A percentile compares a stretch with the other conserved stretches of the same genome.
These are phyloP conservation scores for Drosophila meridiana DNA, from an alignment of 2,888 invertebrate species.

Conservation along the genomic window DNA sequence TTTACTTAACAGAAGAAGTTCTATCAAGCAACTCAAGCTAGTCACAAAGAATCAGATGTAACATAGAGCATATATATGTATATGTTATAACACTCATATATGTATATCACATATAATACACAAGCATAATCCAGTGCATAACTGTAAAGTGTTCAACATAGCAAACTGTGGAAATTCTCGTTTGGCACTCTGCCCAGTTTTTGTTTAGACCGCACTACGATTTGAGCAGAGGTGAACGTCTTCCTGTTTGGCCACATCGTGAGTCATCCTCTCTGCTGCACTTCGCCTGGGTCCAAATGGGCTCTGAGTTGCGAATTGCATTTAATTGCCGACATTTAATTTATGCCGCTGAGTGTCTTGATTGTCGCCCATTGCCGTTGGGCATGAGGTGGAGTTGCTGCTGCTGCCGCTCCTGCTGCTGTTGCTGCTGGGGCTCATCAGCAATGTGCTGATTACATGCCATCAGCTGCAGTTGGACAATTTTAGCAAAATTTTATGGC, in stretches of 20 bases:
- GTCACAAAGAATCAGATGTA: not conserved
- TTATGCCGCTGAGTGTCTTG: slow-evolving; percentile 55
- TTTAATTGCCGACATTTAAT: slow-evolving; percentile 64
- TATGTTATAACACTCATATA: not conserved
- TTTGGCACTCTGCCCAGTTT: slow-evolving; percentile 37
- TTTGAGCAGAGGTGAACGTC: slow-evolving; percentile 42
- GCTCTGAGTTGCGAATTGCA: slow-evolving; percentile 56
- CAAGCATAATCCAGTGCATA: not conserved
- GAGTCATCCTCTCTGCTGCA: slow-evolving; percentile 37
- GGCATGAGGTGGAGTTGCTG: slow-evolving; percentile 1
- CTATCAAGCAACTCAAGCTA: not conserved
- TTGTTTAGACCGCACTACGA: not conserved
- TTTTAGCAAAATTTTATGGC: slow-evolving; percentile 61
- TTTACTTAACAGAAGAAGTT: not conserved
- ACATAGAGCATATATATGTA: not conserved
- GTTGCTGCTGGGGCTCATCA: slow-evolving; percentile 5
- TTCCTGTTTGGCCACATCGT: slow-evolving; percentile 30
- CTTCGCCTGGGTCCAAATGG: slow-evolving; percentile 26
- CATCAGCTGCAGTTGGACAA: slow-evolving; percentile 57
- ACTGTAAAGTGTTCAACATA: not conserved
- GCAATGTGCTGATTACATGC: slow-evolving; percentile 53
- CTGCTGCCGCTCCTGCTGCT: not conserved
- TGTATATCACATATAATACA: not conserved
- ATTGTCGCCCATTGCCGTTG: slow-evolving; percentile 37
- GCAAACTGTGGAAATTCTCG: not conserved